A percentile compares a stretch with the other conserved stretches of the same genome.
Evolutionary conservation across 2,888 invertebrate genomes (phyloP).

Genomic region (Agonopterix heracliana): DNA sequence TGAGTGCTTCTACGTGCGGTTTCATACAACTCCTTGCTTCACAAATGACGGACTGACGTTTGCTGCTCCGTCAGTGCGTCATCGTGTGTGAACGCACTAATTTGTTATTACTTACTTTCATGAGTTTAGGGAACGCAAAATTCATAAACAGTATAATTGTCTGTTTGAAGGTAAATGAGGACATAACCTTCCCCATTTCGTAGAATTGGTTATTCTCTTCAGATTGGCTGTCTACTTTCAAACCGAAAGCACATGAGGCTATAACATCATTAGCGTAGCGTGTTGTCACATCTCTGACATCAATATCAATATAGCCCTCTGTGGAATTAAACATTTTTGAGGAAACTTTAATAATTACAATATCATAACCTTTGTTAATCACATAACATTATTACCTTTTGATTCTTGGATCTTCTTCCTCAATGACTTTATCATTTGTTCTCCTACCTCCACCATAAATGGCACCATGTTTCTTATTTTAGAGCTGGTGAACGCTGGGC

Average conservation of each 20-base stretch:
- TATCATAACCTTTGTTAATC: too few relatives aligned
- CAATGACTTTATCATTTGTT: constrained; percentile 44
- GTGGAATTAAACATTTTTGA: not conserved
- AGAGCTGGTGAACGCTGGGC: constrained; percentile 55
- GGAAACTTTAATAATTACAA: too few relatives aligned
- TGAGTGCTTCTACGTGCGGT: too few relatives aligned
- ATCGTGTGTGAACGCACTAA: too few relatives aligned
- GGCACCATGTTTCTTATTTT: constrained; percentile 65
- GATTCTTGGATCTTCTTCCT: constrained; percentile 23
- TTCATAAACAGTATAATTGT: constrained; percentile 16
- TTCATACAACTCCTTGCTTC: too few relatives aligned
- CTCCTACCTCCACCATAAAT: constrained; percentile 55
- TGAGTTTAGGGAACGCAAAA: constrained; percentile 9
- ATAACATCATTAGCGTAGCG: constrained; percentile 68
- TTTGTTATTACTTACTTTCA: constrained; percentile 14
- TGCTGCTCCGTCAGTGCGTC: too few relatives aligned
- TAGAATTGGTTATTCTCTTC: constrained; percentile 71
- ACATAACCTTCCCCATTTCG: constrained; percentile 38
- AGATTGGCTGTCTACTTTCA: constrained; percentile 68
- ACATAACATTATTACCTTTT: not conserved
- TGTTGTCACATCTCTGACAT: constrained; percentile 56
- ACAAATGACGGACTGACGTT: too few relatives aligned
- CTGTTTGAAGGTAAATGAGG: constrained; percentile 8
- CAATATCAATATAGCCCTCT: constrained; percentile 30
- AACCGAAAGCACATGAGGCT: constrained; percentile 64